phyloP scores from a whole-genome alignment of 2,888 invertebrate genomes.

The Alloscopus bannaensis region DNA sequence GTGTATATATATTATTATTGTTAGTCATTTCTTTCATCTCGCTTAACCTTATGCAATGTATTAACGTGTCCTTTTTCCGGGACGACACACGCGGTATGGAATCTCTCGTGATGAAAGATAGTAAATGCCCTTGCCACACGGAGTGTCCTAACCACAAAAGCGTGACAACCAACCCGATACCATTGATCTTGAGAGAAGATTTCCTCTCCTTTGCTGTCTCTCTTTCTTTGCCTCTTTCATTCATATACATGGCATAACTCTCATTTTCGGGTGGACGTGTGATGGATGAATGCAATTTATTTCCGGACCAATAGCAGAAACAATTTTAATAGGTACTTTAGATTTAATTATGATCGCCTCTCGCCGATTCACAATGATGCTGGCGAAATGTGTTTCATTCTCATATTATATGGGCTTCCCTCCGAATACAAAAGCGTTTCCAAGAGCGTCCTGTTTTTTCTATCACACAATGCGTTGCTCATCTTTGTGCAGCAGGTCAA shows the following conservation, averaged over 20 bases:
- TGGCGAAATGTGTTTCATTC: no score
- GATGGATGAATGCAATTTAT: conserved; percentile 46
- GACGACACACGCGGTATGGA: background rate
- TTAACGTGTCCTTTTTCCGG: conserved; percentile 10
- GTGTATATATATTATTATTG: no score
- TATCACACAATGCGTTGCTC: no score
- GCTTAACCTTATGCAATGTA: conserved; percentile 6
- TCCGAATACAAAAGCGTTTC: no score
- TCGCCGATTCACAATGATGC: no score
- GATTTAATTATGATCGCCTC: background rate
- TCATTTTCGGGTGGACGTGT: background rate
- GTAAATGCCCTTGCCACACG: conserved; percentile 38
- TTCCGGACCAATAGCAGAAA: conserved; percentile 12
- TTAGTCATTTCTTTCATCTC: conserved; percentile 2
- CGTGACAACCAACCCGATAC: conserved; percentile 60
- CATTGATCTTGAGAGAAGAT: conserved; percentile 36
- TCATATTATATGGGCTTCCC: no score
- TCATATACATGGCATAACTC: conserved; percentile 16
- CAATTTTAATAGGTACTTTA: background rate
- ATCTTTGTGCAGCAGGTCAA: no score
- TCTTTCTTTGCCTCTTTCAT: no score
- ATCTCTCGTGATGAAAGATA: conserved; percentile 34
- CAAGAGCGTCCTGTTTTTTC: no score
- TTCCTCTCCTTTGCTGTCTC: no score
- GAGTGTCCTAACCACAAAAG: conserved; percentile 53